Evolutionary conservation across 2,797 vertebrate genomes (phyloP).

Genomic region (Poeciliopsis infans): DNA sequence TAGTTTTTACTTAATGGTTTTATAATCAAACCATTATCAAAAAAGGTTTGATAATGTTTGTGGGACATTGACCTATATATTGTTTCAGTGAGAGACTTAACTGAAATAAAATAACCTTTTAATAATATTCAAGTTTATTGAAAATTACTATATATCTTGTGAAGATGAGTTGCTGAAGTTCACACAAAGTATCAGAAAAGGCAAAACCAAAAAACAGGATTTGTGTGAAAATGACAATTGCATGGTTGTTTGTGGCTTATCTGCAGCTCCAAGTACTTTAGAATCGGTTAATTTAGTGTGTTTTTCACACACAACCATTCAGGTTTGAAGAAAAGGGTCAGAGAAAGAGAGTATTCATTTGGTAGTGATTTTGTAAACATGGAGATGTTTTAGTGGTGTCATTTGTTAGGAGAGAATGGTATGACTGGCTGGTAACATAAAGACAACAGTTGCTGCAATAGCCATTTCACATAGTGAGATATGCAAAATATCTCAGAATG

Average conservation of each 20-base stretch:
- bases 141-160: background rate
- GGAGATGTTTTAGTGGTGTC: background rate
- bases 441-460: background rate
- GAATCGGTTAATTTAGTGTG: background rate
- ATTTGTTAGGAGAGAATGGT: background rate
- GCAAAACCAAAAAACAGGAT: background rate
- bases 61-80: background rate
- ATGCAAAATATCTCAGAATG: background rate
- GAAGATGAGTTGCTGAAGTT: background rate
- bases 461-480: background rate
- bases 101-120: background rate
- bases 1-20: too few relatives aligned
- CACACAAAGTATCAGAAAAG: background rate
- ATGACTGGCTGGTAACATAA: background rate
- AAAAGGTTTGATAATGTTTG: background rate
- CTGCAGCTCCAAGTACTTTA: background rate
- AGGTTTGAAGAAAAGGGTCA: background rate
- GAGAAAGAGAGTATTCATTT: background rate
- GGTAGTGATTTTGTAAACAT: background rate
- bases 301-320: background rate
- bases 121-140: background rate
- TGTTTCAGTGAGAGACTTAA: background rate
- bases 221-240: background rate
- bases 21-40: too few relatives aligned
- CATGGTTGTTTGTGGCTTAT: background rate